Base-by-base conservation (phyloP, 2,113 vertebrate genomes). In the Erythrolamprus reginae region DNA sequence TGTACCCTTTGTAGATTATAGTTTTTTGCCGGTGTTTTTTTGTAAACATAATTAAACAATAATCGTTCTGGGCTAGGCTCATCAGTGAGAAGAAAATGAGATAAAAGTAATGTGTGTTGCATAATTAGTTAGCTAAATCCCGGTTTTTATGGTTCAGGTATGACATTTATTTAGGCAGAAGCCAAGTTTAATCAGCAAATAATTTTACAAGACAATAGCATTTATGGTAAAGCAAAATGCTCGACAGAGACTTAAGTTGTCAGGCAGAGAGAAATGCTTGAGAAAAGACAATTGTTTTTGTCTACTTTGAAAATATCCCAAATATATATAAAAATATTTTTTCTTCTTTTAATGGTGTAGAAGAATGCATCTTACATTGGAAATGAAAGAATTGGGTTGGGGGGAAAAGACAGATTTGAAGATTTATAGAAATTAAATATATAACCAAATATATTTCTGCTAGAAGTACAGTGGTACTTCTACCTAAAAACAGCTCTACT, bases 11-110 rank as follows among this genome's bases (percentile, higher is more conserved):
- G 65, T 90, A 93, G 52, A 90, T 90, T 93, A 77, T 70, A 87
- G 17, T 61, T 92, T 92, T 38, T 91, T 92, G 23, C 65, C 51
- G 51, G 33, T 87, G 88, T 94, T 92, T 94, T 92, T 82, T 92
- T 33, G 83, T 94, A 94, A 95, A 91, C 90, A 93, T 89, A 93
- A 95, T 93, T 93, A 93, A 94, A 90, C 50, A 95, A 92, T 94
- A 94, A 96, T 96, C 93, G 93, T 93, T 91, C 93, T 92, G 93
- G 90, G 83, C 87, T 94, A 87, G 90, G 90, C 53, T 91, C 88
- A 89, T 93, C 87, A 88, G 91, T 90, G 88, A 87, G 92, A 94
- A 93, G 70, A 94, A 93, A 65, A 87, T 94, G 92, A 93, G 89
- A 94, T 91, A 88, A 95, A 95, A 82, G 94, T 90, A 4, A 4